Evolutionary conservation across 2,797 vertebrate species (phyloP), one percentile per base, ranked within the genome.

Genomic region (Betta splendens): DNA sequence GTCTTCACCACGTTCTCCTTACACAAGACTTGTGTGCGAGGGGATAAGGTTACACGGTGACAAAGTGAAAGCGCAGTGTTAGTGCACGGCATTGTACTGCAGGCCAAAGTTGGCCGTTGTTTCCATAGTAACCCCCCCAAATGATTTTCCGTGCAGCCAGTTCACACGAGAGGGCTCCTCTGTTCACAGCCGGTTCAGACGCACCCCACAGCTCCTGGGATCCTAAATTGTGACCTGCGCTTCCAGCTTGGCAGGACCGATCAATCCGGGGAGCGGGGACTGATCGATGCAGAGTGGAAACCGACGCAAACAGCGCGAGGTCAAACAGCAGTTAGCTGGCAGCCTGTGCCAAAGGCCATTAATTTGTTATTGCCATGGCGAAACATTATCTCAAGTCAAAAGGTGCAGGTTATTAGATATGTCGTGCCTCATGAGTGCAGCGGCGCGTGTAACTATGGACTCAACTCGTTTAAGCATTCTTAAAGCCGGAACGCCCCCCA

Each of bases 81-180:
- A 35, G 55, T 50, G 71, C 64, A 63, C 13, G 31, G 38, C 40
- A 60, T 62, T 75, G 54, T 73, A 33, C 76, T 56, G 76, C 84
- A 83, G 80, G 73, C 69, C 9, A 7, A 28, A 71, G 71, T 81
- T 77, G 81, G 83, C 73, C 75, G 80, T 81, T 75, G 88, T 91
- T 89, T 85, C 89, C 85, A 89, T 89, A 82, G 89, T 75, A 89
- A 89, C 84, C 52, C n/a, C n/a, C 60, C 61, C 55, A 47, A 83
- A 63, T 76, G 78, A 82, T 82, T 85, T 79, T 77, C 71, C 69
- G 72, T 22, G 54, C 44, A 76, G 68, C 31, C 61, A 56, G 77
- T 62, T 68, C 83, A 88, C 83, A 83, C 86, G 77, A 81, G 75
- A 69, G 62, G 64, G 68, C 64, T 75, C 49, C 33, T 74, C 72